Conservation (phyloP, 2,113 vertebrate genomes). For the Miniopterus natalensis region DNA sequence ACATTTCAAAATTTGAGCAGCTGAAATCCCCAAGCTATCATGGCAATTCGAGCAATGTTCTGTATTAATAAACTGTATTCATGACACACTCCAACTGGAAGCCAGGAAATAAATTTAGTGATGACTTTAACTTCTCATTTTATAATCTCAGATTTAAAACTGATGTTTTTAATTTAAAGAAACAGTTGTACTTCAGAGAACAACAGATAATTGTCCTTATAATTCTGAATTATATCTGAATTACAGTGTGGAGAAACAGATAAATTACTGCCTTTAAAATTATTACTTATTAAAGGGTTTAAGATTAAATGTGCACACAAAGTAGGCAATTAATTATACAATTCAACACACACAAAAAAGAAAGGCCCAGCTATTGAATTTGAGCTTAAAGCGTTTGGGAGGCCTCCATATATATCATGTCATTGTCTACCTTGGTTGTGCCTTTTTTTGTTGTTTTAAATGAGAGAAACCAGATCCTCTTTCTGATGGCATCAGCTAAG, state of each 20-base stretch:
- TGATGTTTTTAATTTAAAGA: not conserved
- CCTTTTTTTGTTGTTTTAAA: not conserved
- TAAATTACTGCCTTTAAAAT: not conserved
- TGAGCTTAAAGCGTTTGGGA: not conserved
- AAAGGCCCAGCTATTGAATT: not conserved
- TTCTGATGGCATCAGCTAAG: not conserved
- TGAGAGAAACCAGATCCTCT: not conserved
- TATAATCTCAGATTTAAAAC: slow-evolving; percentile 12
- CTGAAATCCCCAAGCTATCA: not conserved
- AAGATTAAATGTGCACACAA: not conserved
- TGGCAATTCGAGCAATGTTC: not conserved
- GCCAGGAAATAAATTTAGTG: not conserved
- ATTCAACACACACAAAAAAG: not conserved
- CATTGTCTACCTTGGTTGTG: not conserved
- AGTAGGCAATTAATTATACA: not conserved
- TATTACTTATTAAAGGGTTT: not conserved
- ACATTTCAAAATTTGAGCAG: not conserved
- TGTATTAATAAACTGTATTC: not conserved
- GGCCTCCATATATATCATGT: not conserved
- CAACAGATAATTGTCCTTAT: not conserved
- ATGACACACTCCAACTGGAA: not conserved
- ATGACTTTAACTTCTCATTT: not conserved
- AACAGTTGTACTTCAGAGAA: not conserved
- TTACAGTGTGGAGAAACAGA: not conserved
- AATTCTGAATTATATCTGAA: not conserved